Evolutionary conservation across 2,797 vertebrate species (phyloP).

Genomic region (Mus spretus): DNA sequence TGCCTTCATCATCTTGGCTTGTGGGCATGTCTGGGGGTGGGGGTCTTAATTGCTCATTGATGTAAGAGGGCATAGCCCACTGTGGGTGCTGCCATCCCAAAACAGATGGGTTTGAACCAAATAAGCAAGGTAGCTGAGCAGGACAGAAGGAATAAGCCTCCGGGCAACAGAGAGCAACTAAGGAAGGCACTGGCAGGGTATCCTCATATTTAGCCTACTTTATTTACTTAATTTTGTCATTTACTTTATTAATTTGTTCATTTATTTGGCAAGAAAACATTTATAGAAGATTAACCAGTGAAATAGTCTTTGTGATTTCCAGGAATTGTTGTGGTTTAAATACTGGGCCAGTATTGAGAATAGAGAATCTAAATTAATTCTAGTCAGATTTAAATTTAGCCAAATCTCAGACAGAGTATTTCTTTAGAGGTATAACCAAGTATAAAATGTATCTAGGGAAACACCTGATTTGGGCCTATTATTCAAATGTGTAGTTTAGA

Average conservation of each 20-base stretch:
- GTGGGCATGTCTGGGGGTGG: not conserved
- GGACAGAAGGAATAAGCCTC: not conserved
- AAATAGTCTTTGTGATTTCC: constrained; percentile 44
- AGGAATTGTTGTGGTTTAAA: constrained; percentile 18
- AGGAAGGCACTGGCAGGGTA: not conserved
- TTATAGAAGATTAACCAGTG: not conserved
- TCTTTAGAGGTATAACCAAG: constrained; percentile 46
- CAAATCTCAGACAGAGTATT: not conserved
- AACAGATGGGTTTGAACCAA: not conserved
- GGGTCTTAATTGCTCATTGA: not conserved
- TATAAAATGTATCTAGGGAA: constrained; percentile 28
- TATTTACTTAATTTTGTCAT: not conserved
- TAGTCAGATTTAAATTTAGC: constrained; percentile 56
- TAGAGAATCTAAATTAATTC: constrained; percentile 29
- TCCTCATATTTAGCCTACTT: constrained; percentile 31
- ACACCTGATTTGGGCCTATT: constrained; percentile 29
- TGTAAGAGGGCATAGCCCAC: not conserved
- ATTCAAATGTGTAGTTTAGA: constrained; percentile 54
- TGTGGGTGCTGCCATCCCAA: not conserved
- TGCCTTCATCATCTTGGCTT: not conserved
- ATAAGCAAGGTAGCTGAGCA: not conserved
- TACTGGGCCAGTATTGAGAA: constrained; percentile 37
- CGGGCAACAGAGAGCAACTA: not conserved
- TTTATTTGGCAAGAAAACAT: constrained; percentile 46
- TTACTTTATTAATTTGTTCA: constrained; percentile 31